Percentiles rank a stretch among this genome's conserved stretches.
Conservation (phyloP, 1,140 invertebrate species). For the Danaus melanippus region DNA sequence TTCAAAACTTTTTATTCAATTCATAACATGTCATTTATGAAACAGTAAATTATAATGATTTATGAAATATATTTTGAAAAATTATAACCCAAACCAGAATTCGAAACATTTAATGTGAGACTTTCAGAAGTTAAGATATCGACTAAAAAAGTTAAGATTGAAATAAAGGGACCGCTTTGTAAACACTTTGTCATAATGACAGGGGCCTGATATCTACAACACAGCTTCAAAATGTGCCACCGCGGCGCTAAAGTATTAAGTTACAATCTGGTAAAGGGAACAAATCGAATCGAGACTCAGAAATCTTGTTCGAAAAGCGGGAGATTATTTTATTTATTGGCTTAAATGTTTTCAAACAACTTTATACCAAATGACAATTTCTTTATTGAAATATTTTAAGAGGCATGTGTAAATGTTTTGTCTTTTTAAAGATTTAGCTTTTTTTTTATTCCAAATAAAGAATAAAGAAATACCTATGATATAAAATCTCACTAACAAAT, state of each 20-base stretch:
- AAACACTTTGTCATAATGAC: constrained; percentile 50
- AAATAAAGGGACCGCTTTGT: constrained; percentile 40
- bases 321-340: constrained; percentile 44
- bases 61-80: too few species aligned
- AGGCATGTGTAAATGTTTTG: too few species aligned
- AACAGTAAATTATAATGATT: too few species aligned
- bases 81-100: too few species aligned
- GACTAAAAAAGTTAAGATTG: constrained; percentile 25
- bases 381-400: constrained; percentile 17
- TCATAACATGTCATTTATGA: too few species aligned
- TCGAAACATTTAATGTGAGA: too few species aligned
- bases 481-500: too few species aligned
- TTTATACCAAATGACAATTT: constrained; percentile 44
- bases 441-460: too few species aligned
- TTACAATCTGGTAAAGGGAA: constrained; percentile 44
- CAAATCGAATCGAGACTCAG: constrained; percentile 39
- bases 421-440: too few species aligned
- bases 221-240: constrained; percentile 39
- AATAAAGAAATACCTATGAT: too few species aligned
- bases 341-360: constrained; percentile 42
- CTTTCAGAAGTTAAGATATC: constrained; percentile 14
- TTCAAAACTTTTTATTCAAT: too few species aligned
- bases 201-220: constrained; percentile 44
- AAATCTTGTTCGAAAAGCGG: constrained; percentile 35
- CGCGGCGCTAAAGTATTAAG: constrained; percentile 49